Evolutionary conservation across 2,888 invertebrate genomes (phyloP).

Genomic region (Rhagophthalmus giganteus): DNA sequence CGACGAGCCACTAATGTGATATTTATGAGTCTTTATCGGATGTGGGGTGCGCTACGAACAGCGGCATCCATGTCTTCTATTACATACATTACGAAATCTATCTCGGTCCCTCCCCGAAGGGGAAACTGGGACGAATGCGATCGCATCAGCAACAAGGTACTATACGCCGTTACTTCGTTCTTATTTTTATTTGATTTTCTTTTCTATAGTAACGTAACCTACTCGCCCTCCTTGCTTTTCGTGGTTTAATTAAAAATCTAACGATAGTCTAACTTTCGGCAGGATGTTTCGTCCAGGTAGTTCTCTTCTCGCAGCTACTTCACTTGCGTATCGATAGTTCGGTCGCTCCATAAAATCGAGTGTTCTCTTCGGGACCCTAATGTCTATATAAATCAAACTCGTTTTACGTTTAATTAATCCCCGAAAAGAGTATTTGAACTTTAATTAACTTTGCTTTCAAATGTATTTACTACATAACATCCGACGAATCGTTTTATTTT

Average conservation of each 20-base stretch:
- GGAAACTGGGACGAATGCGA: slow-evolving; percentile 3
- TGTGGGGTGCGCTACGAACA: slow-evolving; percentile 41
- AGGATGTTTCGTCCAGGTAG: background rate
- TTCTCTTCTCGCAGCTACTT: background rate
- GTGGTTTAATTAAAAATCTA: background rate
- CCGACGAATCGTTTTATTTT: no score
- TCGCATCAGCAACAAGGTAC: background rate
- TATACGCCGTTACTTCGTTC: background rate
- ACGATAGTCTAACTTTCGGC: background rate
- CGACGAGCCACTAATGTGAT: slow-evolving; percentile 51
- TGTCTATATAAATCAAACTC: background rate
- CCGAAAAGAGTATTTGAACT: no score
- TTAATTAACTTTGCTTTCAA: background rate
- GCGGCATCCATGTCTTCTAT: slow-evolving; percentile 43
- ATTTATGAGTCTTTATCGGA: slow-evolving; percentile 54
- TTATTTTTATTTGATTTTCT: background rate
- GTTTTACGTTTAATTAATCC: background rate
- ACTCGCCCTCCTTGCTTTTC: background rate
- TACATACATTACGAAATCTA: slow-evolving; percentile 43
- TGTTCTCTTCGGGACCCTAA: background rate
- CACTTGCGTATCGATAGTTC: background rate
- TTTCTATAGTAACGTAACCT: background rate
- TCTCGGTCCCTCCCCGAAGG: slow-evolving; percentile 23
- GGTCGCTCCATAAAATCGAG: background rate
- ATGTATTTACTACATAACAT: no score